phyloP scores from a whole-genome alignment of 2,113 vertebrate genomes.

The Dicaeum eximium region DNA sequence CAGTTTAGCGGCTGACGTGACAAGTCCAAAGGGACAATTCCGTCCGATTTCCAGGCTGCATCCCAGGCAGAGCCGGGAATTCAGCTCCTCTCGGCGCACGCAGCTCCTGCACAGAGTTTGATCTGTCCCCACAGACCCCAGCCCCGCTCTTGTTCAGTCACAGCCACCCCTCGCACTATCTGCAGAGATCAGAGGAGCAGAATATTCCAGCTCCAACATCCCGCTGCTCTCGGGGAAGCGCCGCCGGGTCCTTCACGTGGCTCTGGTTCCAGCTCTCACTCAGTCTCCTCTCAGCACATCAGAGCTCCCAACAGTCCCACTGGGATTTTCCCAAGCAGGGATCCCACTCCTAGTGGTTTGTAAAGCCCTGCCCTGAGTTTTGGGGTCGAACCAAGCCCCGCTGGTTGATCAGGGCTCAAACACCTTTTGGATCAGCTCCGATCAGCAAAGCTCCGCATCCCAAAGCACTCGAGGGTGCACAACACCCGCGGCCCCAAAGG shows the following conservation, averaged over 20 bases:
- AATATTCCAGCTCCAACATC: background rate
- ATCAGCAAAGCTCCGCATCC: background rate
- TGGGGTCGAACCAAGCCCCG: too few species aligned
- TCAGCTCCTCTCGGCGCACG: background rate
- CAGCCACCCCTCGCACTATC: background rate
- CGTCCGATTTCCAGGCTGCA: background rate
- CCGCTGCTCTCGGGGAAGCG: background rate
- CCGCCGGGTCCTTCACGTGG: background rate
- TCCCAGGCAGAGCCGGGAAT: background rate
- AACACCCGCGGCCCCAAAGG: background rate
- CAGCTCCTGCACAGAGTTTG: background rate
- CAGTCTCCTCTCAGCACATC: background rate
- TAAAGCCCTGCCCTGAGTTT: background rate
- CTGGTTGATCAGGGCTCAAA: background rate
- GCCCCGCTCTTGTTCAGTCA: background rate
- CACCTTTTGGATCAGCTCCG: background rate
- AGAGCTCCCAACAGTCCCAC: background rate
- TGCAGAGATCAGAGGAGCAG: background rate
- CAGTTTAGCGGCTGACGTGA: background rate
- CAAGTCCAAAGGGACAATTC: background rate
- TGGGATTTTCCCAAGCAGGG: background rate
- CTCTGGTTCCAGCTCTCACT: background rate
- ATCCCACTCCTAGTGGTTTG: accelerated
- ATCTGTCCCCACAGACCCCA: background rate
- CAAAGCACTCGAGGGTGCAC: background rate